Base-by-base conservation (phyloP, 2,797 vertebrate genomes). In the Syncerus caffer region DNA sequence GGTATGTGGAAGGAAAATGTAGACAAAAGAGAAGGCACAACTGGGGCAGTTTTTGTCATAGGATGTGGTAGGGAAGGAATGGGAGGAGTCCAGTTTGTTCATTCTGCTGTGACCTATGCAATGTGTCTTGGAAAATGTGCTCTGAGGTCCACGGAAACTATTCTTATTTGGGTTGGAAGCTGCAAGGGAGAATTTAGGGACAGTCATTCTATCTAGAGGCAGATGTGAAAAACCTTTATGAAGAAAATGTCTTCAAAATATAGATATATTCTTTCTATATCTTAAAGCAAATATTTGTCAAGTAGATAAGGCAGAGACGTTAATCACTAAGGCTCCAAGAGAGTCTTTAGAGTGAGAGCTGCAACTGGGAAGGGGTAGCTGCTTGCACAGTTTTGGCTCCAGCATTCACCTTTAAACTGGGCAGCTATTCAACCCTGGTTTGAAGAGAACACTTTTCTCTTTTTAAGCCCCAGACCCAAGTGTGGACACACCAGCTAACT, bases 1-100 rank as follows among this genome's bases (percentile, higher is more conserved):
- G 76, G 71, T 88, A 84, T 55, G 34, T 97, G 97, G 85, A 79
- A 97, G 94, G 97, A 95, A 98, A 93, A 78, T 89, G 34, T 25
- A 80, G 88, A 90, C 31, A 91, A 85, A 86, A 67, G 50, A 87
- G 74, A 87, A 93, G 67, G 29, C 38, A 51, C 9, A 23, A 27
- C n/a, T 16, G 51, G 51, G 31, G 34, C 0, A 57, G 19, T 11
- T 57, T 86, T 89, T 53, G 79, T 64, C 50, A 85, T 50, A 27
- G 29, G 21, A n/a, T 45, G 34, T 25, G 71, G 16, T 7, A 3
- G 1, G 29, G 21, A 17, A 51, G 4, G 29, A 19, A 34, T n/a
- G 7, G 42, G 51, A 74, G 67, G 51, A 78, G 23, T 14, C 80
- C 45, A 45, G 13, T 76, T 19, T 60, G 17, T 47, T 74, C 82